A percentile compares a stretch with the other conserved stretches of the same genome.
phyloP scores from a whole-genome alignment of 2,797 vertebrate species.

The Intellagama lesueurii region DNA sequence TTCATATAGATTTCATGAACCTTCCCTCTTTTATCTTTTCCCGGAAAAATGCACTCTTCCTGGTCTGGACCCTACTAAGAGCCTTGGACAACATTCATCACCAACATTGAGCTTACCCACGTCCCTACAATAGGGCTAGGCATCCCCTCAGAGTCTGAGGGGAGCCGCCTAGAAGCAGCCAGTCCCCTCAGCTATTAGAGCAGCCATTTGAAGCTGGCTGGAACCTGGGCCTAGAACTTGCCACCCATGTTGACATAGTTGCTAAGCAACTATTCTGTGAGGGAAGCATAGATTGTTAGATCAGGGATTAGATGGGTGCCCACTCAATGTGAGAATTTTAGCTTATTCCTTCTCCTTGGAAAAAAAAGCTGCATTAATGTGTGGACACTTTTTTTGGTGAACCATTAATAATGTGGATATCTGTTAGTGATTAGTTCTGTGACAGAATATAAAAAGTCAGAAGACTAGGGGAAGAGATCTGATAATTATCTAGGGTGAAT shows the following conservation, averaged over 20 bases:
- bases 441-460: not conserved
- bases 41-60: not conserved
- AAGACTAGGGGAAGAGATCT: not conserved
- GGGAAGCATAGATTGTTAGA: conserved; percentile 55
- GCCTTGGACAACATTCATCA: not conserved
- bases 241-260: conserved; percentile 56
- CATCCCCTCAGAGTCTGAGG: conserved; percentile 59
- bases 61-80: not conserved
- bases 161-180: conserved; percentile 43
- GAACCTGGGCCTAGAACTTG: conserved; percentile 27
- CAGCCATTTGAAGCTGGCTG: conserved; percentile 36
- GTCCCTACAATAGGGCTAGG: conserved; percentile 66
- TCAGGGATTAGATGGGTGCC: not conserved
- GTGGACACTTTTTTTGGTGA: too few species aligned
- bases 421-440: not conserved
- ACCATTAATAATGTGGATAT: not conserved
- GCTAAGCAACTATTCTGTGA: conserved; percentile 63
- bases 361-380: not conserved
- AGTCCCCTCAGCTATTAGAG: conserved; percentile 49
- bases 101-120: conserved; percentile 60
- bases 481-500: not conserved
- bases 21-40: not conserved
- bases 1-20: not conserved
- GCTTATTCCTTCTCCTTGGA: not conserved
- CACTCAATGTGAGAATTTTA: not conserved